Percentiles rank a stretch among this genome's conserved stretches.
Conservation (phyloP, 2,113 vertebrate species). For the Cathartes aura region DNA sequence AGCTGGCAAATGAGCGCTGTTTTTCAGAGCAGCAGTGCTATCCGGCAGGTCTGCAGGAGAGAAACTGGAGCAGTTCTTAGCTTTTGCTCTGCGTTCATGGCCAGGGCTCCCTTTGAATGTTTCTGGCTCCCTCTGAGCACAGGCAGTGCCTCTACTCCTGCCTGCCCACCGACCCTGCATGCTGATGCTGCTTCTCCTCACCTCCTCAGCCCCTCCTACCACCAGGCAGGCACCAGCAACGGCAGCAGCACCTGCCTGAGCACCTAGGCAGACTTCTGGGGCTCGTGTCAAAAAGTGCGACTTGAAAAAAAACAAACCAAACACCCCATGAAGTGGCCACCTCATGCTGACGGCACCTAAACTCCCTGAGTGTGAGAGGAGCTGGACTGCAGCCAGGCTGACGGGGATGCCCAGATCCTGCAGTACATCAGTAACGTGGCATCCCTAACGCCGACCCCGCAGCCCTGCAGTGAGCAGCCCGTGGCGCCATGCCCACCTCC, state of each 20-base stretch:
- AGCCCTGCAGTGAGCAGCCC: not conserved
- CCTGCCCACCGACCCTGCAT: not conserved
- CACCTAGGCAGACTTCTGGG: not conserved
- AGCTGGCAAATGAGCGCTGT: not conserved
- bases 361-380: not conserved
- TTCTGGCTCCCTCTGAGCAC: not conserved
- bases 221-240: not conserved
- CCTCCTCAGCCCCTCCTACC: not conserved
- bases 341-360: not conserved
- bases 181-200: not conserved
- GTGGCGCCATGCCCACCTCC: accelerated
- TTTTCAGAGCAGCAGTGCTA: not conserved
- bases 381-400: not conserved
- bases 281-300: not conserved
- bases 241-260: not conserved
- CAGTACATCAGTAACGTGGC: accelerated
- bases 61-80: not conserved
- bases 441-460: too few species aligned
- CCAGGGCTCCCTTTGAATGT: not conserved
- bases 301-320: not conserved
- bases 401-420: not conserved
- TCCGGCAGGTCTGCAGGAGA: not conserved
- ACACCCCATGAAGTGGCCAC: not conserved
- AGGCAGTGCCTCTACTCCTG: not conserved
- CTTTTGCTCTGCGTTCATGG: not conserved